These are phyloP conservation scores for Amphipoea lucens DNA, from an alignment of 2,888 invertebrate genomes.

Conservation along the genomic window DNA sequence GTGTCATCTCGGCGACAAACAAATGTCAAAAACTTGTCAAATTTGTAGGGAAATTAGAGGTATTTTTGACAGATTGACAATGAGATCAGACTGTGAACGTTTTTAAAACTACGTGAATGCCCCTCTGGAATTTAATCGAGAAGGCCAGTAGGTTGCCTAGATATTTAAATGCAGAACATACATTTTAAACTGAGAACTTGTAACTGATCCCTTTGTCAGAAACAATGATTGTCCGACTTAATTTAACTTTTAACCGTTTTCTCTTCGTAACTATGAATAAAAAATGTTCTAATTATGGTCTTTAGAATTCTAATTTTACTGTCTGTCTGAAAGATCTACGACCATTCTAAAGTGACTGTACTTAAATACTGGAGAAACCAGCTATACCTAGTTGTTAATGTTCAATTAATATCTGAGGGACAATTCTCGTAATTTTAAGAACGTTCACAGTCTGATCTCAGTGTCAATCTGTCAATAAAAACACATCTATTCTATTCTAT, in stretches of 20 bases:
- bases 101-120: background rate
- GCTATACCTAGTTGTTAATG: background rate
- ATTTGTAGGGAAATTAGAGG: no score
- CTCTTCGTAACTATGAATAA: slow-evolving; percentile 1
- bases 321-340: background rate
- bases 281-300: background rate
- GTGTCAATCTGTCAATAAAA: background rate
- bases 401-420: background rate
- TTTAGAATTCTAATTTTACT: background rate
- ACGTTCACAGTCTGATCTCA: background rate
- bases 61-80: no score
- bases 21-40: background rate
- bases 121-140: background rate
- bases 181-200: slow-evolving; percentile 31
- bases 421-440: background rate
- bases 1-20: background rate
- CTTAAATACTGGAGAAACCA: slow-evolving; percentile 13
- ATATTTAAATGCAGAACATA: slow-evolving; percentile 33
- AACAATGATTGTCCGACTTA: slow-evolving; percentile 22
- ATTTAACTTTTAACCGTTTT: slow-evolving; percentile 4
- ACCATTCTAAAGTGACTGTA: background rate
- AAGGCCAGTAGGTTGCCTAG: slow-evolving; percentile 38
- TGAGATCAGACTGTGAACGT: no score
- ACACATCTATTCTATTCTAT: no score
- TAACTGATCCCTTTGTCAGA: slow-evolving; percentile 26